Evolutionary conservation across 2,888 invertebrate species (phyloP), one percentile per base, ranked within the genome.

Genomic region (Agrenia bidenticulata): DNA sequence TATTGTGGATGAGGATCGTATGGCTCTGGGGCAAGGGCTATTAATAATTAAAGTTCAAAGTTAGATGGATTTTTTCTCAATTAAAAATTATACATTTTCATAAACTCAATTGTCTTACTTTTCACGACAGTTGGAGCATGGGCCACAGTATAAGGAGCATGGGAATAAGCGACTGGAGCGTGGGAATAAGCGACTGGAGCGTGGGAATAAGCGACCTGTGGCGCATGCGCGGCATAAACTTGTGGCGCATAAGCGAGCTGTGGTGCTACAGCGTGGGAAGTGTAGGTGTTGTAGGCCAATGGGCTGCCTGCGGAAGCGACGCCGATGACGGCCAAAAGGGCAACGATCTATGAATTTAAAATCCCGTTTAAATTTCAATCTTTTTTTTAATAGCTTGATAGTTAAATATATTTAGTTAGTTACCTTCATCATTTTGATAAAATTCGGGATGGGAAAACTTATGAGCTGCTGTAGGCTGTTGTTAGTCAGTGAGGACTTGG

Each of bases 1-100:
- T 70, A 73, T 71, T 73, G 69, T 60, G n/a, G n/a, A n/a, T n/a
- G n/a, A n/a, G 19, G 1, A 39, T 11, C n/a, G 61, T 54, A 9
- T 58, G 50, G 37, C 1, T 37, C 32, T 32, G 56, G 39, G 37
- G 55, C 55, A 15, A 19, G 37, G 13, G 19, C 24, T 27, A 23
- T 55, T 17, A 26, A 26, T 26, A 27, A 55, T 26, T 19, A 45
- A 9, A 39, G 24, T 23, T n/a, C n/a, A n/a, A n/a, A n/a, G n/a
- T n/a, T n/a, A n/a, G n/a, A n/a, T n/a, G n/a, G n/a, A n/a, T n/a
- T n/a, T n/a, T n/a, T n/a, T n/a, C n/a, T n/a, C n/a, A n/a, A n/a
- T n/a, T n/a, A n/a, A n/a, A n/a, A n/a, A n/a, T n/a, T n/a, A n/a
- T n/a, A n/a, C n/a, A n/a, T n/a, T n/a, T n/a, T n/a, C n/a, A n/a